Evolutionary conservation across 1,140 invertebrate genomes (phyloP).

Genomic region (Leptopilina clavipes): DNA sequence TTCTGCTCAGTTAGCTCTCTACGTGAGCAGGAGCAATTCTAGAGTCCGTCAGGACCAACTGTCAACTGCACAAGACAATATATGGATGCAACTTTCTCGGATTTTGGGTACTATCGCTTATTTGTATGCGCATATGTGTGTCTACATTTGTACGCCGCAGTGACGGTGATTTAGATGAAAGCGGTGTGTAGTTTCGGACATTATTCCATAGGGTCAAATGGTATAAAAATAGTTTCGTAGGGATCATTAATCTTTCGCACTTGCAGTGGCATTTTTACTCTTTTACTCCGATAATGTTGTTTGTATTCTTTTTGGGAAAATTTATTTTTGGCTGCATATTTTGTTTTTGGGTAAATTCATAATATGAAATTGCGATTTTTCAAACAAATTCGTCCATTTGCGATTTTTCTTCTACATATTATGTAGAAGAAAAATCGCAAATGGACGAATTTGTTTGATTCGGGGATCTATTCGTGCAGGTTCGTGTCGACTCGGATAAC

Average conservation of each 20-base stretch:
- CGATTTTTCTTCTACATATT: too few relatives aligned
- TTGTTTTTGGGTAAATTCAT: neutral
- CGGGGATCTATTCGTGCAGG: too few relatives aligned
- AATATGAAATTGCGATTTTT: too few relatives aligned
- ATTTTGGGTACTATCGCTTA: neutral
- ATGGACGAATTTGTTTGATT: too few relatives aligned
- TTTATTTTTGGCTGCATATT: neutral
- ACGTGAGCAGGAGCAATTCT: slow-evolving; percentile 11
- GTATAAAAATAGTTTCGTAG: neutral
- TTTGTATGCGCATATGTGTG: neutral
- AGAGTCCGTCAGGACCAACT: slow-evolving; percentile 48
- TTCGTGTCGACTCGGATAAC: too few relatives aligned
- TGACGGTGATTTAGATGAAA: slow-evolving; percentile 5
- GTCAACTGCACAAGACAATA: slow-evolving; percentile 59
- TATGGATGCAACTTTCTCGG: slow-evolving; percentile 32
- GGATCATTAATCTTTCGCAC: slow-evolving; percentile 1
- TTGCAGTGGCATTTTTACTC: neutral
- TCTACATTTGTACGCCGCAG: neutral
- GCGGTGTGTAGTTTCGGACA: neutral
- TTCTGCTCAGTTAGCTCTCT: neutral
- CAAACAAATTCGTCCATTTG: too few relatives aligned
- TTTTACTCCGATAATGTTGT: neutral
- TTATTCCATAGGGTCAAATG: neutral
- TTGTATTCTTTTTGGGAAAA: neutral
- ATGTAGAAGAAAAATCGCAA: too few relatives aligned